phyloP scores from a whole-genome alignment of 2,888 invertebrate species.

The Lepidochitona cinerea region DNA sequence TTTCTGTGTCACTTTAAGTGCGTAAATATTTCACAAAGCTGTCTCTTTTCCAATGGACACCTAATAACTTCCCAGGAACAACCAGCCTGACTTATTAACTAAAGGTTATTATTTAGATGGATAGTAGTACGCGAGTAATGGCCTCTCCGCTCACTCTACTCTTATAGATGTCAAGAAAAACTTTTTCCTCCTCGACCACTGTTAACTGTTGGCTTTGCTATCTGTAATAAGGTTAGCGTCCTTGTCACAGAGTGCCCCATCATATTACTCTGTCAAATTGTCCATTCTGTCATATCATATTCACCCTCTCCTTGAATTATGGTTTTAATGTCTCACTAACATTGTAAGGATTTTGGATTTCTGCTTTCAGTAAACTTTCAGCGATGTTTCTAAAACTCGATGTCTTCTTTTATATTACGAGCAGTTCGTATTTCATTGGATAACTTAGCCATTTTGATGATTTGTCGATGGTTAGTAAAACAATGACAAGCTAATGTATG shows the following conservation, averaged over 20 bases:
- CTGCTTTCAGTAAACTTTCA: too few species aligned
- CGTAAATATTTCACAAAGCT: constrained; percentile 9
- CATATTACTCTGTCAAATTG: neutral
- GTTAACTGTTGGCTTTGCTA: neutral
- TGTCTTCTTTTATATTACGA: too few species aligned
- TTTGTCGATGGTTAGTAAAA: too few species aligned
- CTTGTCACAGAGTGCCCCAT: neutral
- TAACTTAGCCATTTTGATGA: too few species aligned
- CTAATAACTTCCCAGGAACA: constrained; percentile 7
- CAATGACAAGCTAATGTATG: neutral
- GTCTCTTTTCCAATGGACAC: neutral
- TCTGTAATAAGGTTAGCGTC: neutral
- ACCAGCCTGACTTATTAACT: constrained; percentile 3
- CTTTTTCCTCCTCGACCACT: neutral
- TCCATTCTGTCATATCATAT: too few species aligned
- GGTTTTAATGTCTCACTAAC: too few species aligned
- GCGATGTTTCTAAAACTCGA: too few species aligned
- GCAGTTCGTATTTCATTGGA: too few species aligned
- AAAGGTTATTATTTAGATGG: constrained; percentile 9
- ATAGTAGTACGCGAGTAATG: neutral
- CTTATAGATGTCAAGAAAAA: neutral
- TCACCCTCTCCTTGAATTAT: too few species aligned
- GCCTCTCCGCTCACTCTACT: neutral
- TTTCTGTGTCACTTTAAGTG: constrained; percentile 8
- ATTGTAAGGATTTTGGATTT: too few species aligned